A percentile compares a stretch with the other conserved stretches of the same genome.
phyloP scores from a whole-genome alignment of 2,113 vertebrate genomes.

The Chinchilla lanigera region DNA sequence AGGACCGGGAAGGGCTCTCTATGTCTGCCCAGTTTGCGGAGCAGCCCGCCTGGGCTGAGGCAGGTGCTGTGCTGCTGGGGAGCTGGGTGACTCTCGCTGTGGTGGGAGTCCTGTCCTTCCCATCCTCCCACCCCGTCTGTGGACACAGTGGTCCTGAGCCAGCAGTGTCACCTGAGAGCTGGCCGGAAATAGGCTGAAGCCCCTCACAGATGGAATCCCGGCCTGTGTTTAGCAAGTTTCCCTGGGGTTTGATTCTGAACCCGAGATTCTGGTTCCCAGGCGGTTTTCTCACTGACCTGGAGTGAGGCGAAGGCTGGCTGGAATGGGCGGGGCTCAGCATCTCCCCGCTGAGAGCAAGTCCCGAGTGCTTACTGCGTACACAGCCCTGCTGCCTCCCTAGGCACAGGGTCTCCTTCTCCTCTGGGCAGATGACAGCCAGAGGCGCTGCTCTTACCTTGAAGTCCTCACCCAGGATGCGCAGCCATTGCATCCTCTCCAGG shows the following conservation, averaged over 20 bases:
- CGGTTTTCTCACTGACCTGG: background rate
- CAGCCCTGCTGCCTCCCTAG: background rate
- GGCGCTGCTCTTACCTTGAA: background rate
- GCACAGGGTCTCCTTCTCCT: fast-evolving
- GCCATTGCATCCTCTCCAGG: fast-evolving
- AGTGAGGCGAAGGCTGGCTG: background rate
- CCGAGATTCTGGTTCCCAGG: background rate
- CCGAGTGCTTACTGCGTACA: background rate
- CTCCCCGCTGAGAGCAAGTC: background rate
- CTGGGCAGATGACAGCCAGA: background rate
- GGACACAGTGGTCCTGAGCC: background rate
- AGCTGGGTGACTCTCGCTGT: background rate
- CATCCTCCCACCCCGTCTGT: background rate
- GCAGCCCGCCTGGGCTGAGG: background rate
- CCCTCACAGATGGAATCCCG: background rate
- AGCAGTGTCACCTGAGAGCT: background rate
- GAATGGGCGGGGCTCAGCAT: background rate
- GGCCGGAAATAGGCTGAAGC: background rate
- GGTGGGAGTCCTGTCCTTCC: background rate
- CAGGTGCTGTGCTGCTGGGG: background rate
- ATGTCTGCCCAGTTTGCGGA: too few relatives aligned
- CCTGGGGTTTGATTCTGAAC: background rate
- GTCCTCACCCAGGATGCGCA: too few relatives aligned
- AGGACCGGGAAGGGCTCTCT: too few relatives aligned
- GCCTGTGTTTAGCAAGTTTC: background rate